Conservation (phyloP, 1,140 invertebrate genomes). For the Hestina assimilis region DNA sequence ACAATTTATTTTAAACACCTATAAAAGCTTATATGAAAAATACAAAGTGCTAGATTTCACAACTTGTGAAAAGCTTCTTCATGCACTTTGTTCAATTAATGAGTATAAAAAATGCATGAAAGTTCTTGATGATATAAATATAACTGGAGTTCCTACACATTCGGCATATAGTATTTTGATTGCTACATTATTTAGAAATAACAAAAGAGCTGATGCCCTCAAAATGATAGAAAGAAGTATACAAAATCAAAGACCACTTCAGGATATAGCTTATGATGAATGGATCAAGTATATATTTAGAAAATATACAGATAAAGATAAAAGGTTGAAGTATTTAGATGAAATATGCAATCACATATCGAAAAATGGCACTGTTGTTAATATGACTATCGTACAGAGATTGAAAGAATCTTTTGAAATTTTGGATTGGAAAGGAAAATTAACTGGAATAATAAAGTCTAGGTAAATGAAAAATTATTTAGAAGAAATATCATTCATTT, state of each 20-base stretch:
- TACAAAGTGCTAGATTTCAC: conserved; percentile 79
- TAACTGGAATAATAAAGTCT: conserved; percentile 41
- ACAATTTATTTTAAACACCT: conserved; percentile 78
- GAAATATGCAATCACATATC: conserved; percentile 74
- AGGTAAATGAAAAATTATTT: too few species aligned
- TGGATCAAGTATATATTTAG: conserved; percentile 73
- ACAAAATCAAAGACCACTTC: conserved; percentile 33
- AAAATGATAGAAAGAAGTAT: conserved; percentile 75
- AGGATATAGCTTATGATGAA: conserved; percentile 49
- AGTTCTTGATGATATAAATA: conserved; percentile 80
- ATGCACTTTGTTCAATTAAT: conserved; percentile 80
- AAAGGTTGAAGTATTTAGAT: conserved; percentile 61
- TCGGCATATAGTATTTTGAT: conserved; percentile 72
- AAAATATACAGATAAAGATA: conserved; percentile 65
- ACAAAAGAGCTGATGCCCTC: conserved; percentile 78
- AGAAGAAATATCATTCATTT: too few species aligned
- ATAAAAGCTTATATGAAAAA: conserved; percentile 75
- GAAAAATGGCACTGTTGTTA: conserved; percentile 48
- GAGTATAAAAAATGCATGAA: conserved; percentile 81
- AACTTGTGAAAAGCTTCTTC: conserved; percentile 80
- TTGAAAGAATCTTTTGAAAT: conserved; percentile 48
- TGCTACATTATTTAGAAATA: conserved; percentile 78
- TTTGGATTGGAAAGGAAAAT: conserved; percentile 51
- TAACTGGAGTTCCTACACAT: conserved; percentile 51
- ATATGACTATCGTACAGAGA: conserved; percentile 38